Percentiles rank a stretch among this genome's conserved stretches.
Conservation (phyloP, 2,888 invertebrate species). For the Adelognathus sp. region DNA sequence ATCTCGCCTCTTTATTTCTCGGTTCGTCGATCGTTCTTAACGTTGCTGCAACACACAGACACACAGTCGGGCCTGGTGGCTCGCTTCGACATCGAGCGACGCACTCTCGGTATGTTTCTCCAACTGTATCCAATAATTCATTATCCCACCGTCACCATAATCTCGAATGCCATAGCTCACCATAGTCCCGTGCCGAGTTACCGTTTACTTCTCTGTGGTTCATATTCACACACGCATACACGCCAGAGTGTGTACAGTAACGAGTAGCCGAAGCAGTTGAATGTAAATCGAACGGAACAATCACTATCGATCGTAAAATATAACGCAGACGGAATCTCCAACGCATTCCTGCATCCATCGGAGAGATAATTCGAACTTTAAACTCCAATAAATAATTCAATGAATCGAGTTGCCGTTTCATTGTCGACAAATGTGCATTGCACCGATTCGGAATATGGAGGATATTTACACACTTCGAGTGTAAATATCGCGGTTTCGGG, state of each 20-base stretch:
- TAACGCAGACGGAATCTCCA: background rate
- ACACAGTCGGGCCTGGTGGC: no score
- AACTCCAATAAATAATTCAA: background rate
- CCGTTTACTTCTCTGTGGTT: background rate
- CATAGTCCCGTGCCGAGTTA: conserved; percentile 1
- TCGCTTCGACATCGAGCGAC: background rate
- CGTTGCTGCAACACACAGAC: no score
- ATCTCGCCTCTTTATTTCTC: conserved; percentile 9
- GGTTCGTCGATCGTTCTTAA: conserved; percentile 19
- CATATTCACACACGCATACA: background rate
- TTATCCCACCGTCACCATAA: conserved; percentile 34
- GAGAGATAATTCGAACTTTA: background rate
- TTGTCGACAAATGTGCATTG: no score
- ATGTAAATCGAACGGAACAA: background rate
- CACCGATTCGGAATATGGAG: background rate
- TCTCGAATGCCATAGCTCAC: conserved; percentile 22
- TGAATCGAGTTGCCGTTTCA: background rate
- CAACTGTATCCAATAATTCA: conserved; percentile 57
- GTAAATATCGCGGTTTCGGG: no score
- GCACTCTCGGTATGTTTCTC: conserved; percentile 39
- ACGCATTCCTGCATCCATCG: background rate
- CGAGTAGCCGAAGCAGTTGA: background rate
- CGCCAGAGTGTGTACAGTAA: background rate
- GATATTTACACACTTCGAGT: no score
- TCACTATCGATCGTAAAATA: background rate